phyloP scores from a whole-genome alignment of 2,797 vertebrate genomes.

The Rhinoraja longicauda region DNA sequence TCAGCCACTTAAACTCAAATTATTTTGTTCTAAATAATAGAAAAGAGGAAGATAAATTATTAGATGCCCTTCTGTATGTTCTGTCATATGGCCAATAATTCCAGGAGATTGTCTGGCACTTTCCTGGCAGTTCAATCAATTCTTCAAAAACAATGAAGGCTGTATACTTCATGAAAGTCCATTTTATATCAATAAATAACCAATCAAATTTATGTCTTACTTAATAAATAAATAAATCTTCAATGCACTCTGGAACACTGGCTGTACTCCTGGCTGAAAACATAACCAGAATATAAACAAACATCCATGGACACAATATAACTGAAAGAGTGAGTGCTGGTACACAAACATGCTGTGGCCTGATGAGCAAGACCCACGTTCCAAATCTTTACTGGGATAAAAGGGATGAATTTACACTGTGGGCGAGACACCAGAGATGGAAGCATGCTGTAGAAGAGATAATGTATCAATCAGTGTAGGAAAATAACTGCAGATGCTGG shows the following conservation, averaged over 20 bases:
- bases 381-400: not conserved
- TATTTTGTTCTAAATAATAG: not conserved
- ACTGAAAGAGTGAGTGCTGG: not conserved
- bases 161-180: not conserved
- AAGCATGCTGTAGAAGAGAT: not conserved
- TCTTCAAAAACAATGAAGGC: not conserved
- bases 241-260: not conserved
- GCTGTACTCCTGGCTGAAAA: not conserved
- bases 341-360: not conserved
- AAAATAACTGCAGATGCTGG: too few species aligned
- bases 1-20: not conserved
- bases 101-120: not conserved
- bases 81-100: not conserved
- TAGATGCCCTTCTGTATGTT: not conserved
- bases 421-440: not conserved
- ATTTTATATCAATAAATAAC: conserved; percentile 13
- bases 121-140: not conserved
- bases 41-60: not conserved
- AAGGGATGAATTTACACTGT: not conserved
- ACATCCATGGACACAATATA: not conserved
- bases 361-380: not conserved
- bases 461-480: not conserved
- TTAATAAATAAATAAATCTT: not conserved
- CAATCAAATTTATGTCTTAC: not conserved
- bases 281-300: not conserved